phyloP scores from a whole-genome alignment of 2,888 invertebrate genomes.

The Lepidocyrtoides sp. region DNA sequence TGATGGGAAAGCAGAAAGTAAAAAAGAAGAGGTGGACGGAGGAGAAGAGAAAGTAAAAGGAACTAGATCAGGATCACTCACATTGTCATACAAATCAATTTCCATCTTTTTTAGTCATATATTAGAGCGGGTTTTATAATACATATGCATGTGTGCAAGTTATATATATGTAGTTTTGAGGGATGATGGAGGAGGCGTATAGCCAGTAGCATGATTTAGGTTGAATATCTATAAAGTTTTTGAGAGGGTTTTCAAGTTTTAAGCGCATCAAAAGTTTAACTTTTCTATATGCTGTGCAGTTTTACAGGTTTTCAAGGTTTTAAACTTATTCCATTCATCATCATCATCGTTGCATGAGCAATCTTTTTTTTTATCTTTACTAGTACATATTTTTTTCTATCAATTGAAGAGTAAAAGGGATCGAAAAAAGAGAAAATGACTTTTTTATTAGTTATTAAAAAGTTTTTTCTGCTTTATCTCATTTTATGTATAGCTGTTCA shows the following conservation, averaged over 20 bases:
- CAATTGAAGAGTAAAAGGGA: not conserved
- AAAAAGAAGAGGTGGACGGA: not conserved
- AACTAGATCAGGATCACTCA: slow-evolving; percentile 20
- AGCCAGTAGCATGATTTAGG: no score
- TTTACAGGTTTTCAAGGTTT: slow-evolving; percentile 4
- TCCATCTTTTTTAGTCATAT: not conserved
- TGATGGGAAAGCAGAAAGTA: not conserved
- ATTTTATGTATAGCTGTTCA: no score
- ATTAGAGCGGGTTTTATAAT: no score
- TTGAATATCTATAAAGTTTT: no score
- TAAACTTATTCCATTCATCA: slow-evolving; percentile 11
- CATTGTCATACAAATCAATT: slow-evolving; percentile 34
- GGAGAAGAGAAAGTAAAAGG: not conserved
- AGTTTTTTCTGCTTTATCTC: not conserved
- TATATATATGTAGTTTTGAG: no score
- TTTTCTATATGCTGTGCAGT: not conserved
- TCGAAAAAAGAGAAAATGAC: not conserved
- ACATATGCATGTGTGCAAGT: no score
- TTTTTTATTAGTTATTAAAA: slow-evolving; percentile 15
- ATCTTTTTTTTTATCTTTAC: not conserved
- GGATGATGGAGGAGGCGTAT: no score
- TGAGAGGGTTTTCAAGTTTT: not conserved
- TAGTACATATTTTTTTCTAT: no score
- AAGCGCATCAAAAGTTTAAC: not conserved
- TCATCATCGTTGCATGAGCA: not conserved